phyloP scores from a whole-genome alignment of 1,140 invertebrate species.

The Hyles euphorbiae region DNA sequence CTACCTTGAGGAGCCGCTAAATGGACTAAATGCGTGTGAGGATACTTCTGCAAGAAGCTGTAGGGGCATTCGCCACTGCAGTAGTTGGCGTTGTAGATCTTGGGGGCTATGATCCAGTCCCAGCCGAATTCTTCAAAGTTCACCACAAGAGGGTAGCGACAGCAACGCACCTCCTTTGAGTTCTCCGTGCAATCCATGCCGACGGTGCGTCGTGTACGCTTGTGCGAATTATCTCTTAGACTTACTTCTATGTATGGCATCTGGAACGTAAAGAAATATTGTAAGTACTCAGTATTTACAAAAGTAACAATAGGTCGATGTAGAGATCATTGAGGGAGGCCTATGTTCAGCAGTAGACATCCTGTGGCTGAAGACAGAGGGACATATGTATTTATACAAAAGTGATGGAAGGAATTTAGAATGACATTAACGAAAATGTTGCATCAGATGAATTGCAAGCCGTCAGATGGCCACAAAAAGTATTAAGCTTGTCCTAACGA shows the following conservation, averaged over 20 bases:
- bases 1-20: constrained; percentile 81
- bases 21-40: constrained; percentile 95
- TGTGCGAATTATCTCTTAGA: constrained; percentile 78
- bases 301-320: too few species aligned
- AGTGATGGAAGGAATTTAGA: too few species aligned
- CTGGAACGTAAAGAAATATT: constrained; percentile 74
- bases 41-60: constrained; percentile 91
- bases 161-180: constrained; percentile 88
- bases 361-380: too few species aligned
- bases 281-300: too few species aligned
- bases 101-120: constrained; percentile 99
- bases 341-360: too few species aligned
- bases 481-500: too few species aligned
- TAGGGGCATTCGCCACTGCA: constrained; percentile 96
- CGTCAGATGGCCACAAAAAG: too few species aligned
- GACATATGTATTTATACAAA: too few species aligned
- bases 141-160: constrained; percentile 93
- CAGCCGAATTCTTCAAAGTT: constrained; percentile 98
- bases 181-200: constrained; percentile 86
- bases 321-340: too few species aligned
- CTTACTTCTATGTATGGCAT: constrained; percentile 89
- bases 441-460: too few species aligned
- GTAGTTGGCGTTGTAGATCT: constrained; percentile 96
- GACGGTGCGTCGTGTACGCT: constrained; percentile 83
- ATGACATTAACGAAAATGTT: too few species aligned